phyloP scores from a whole-genome alignment of 2,888 invertebrate genomes.

The Halictus quadricinctus region DNA sequence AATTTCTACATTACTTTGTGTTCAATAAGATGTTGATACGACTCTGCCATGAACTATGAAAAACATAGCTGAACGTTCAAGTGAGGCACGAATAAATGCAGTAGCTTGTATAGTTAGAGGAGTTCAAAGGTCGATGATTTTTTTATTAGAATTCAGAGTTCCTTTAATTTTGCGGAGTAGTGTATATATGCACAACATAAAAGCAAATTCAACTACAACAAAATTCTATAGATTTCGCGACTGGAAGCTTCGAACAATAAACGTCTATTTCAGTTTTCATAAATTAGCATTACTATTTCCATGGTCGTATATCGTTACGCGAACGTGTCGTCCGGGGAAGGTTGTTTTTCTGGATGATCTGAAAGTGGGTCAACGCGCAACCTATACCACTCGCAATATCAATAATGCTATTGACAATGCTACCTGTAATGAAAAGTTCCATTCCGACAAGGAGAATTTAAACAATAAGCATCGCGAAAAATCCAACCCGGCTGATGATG shows the following conservation, averaged over 20 bases:
- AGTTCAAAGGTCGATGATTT: too few relatives aligned
- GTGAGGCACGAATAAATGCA: too few relatives aligned
- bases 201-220: too few relatives aligned
- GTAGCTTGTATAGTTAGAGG: too few relatives aligned
- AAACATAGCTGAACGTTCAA: too few relatives aligned
- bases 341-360: not conserved
- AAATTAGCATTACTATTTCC: not conserved
- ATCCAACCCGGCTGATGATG: not conserved
- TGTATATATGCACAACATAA: too few relatives aligned
- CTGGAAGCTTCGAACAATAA: not conserved
- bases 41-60: too few relatives aligned
- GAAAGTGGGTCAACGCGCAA: not conserved
- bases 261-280: too few relatives aligned
- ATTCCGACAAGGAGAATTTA: not conserved
- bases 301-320: not conserved
- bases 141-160: too few relatives aligned
- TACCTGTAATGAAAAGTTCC: slow-evolving; percentile 3
- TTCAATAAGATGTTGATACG: too few relatives aligned
- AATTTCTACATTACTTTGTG: too few relatives aligned
- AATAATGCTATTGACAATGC: not conserved
- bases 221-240: not conserved
- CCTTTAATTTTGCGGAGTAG: too few relatives aligned
- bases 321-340: not conserved
- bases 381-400: not conserved
- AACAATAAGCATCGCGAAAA: not conserved